A percentile compares a stretch with the other conserved stretches of the same genome.
phyloP scores from a whole-genome alignment of 2,888 invertebrate genomes.

The Apamea monoglypha region DNA sequence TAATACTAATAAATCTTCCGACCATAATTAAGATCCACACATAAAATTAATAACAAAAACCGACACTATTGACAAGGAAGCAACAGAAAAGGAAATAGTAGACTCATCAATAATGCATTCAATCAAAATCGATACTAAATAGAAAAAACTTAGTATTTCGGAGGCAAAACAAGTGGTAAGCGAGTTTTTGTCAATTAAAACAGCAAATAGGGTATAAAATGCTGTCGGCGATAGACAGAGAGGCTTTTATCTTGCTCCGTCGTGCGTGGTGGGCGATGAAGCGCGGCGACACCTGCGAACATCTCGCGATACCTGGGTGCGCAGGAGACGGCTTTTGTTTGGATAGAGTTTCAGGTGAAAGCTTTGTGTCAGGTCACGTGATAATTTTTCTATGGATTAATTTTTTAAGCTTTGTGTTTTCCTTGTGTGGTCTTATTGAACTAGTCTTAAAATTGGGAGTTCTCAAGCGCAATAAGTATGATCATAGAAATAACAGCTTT shows the following conservation, averaged over 20 bases:
- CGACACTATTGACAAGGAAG: conserved; percentile 36
- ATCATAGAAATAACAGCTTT: too few species aligned
- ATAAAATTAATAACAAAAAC: conserved; percentile 35
- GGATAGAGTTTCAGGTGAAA: background rate
- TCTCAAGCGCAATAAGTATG: background rate
- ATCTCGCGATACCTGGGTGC: conserved; percentile 60
- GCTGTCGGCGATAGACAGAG: conserved; percentile 47
- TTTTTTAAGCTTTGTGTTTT: background rate
- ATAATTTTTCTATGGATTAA: background rate
- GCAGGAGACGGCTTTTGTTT: conserved; percentile 53
- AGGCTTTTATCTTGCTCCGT: conserved; percentile 63
- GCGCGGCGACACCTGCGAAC: conserved; percentile 73
- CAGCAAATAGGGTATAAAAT: conserved; percentile 59
- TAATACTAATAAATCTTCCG: conserved; percentile 47
- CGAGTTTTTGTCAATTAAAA: conserved; percentile 55
- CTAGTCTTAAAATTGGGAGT: background rate
- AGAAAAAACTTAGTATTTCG: conserved; percentile 40
- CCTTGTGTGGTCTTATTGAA: background rate
- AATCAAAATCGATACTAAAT: conserved; percentile 48
- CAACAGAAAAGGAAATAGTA: conserved; percentile 12
- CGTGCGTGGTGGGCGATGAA: conserved; percentile 70
- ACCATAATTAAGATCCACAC: conserved; percentile 46
- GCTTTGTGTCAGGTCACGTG: background rate
- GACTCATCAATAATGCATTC: conserved; percentile 51
- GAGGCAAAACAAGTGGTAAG: conserved; percentile 41